Base-by-base conservation (phyloP, 2,797 vertebrate species). In the Merluccius polli region DNA sequence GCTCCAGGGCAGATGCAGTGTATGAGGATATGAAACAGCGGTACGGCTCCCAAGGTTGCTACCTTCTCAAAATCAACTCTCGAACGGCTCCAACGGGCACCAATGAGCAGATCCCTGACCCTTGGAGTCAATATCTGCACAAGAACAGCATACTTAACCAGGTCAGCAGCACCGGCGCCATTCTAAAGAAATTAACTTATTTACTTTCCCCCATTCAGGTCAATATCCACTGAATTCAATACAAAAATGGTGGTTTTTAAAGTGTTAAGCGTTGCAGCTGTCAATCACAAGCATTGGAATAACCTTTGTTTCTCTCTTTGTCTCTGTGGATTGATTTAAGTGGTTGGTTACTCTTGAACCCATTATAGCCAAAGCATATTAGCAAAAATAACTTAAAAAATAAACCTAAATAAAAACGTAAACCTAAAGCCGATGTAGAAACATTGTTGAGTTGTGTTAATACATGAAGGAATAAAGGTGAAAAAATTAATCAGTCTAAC, bases 1-100 rank as follows among this genome's bases (percentile, higher is more conserved):
- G 1, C 90, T 91, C 29, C 89, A 99, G 98, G 92, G 97, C 97
- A 77, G 97, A 99, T 77, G 82, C 93, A 1, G 87, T 96, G 86
- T 99, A 99, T 87, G 98, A 99, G 90, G 97, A 98, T 82, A 99
- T 99, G 95, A 99, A 99, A 82, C 98, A 99, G 89, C 93, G 95
- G 73, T 99, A 98, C 36, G 97, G 98, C 75, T 91, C 96, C 92
- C 96, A 98, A 90, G 95, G 95, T 76, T 99, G 98, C 86, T 98
- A 98, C 86, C 94, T 99, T 87, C 92, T 99, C 83, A 99, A 98
- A 90, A 95, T 98, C 77, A 99, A 99, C 93, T 98, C 97, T 76
- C 94, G 95, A 12, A 91, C 90, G 3, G 88, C 91, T 73, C 93
- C 93, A 30, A 91, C 93, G 83, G 94, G 94, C 79, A 89, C 92